Evolutionary conservation across 2,888 invertebrate genomes (phyloP).

Genomic region (Meloe dianella): DNA sequence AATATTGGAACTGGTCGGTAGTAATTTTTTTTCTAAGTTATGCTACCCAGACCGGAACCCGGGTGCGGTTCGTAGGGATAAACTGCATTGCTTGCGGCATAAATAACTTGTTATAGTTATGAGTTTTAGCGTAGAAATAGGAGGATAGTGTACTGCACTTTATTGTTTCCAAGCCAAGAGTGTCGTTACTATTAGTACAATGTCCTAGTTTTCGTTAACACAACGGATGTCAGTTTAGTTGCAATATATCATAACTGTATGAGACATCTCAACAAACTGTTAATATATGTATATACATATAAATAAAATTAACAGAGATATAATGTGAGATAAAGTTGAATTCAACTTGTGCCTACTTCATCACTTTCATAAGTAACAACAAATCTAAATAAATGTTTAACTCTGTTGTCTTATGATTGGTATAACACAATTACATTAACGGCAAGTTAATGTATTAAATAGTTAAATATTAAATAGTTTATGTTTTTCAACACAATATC

Average conservation of each 20-base stretch:
- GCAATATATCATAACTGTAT: conserved; percentile 40
- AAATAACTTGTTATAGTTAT: conserved; percentile 33
- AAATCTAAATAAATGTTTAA: neutral
- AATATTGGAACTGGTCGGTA: neutral
- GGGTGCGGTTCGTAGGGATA: conserved; percentile 13
- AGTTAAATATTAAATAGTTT: too few relatives aligned
- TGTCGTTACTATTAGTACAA: conserved; percentile 38
- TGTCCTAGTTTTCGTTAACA: conserved; percentile 37
- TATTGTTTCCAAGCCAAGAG: conserved; percentile 14
- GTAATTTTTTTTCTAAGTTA: neutral
- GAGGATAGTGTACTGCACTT: neutral
- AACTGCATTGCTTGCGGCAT: conserved; percentile 29
- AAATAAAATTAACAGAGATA: neutral
- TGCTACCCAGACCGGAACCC: neutral
- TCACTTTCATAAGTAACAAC: neutral
- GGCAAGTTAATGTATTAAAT: too few relatives aligned
- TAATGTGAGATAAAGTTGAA: neutral
- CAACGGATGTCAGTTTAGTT: conserved; percentile 40
- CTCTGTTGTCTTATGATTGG: neutral
- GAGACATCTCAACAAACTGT: conserved; percentile 39
- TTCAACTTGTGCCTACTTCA: neutral
- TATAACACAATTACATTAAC: neutral
- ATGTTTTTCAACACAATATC: neutral
- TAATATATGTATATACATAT: too few relatives aligned
- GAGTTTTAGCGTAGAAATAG: neutral